These are phyloP conservation scores for Caranx melampygus DNA, from an alignment of 2,113 vertebrate species.

Conservation along the genomic window DNA sequence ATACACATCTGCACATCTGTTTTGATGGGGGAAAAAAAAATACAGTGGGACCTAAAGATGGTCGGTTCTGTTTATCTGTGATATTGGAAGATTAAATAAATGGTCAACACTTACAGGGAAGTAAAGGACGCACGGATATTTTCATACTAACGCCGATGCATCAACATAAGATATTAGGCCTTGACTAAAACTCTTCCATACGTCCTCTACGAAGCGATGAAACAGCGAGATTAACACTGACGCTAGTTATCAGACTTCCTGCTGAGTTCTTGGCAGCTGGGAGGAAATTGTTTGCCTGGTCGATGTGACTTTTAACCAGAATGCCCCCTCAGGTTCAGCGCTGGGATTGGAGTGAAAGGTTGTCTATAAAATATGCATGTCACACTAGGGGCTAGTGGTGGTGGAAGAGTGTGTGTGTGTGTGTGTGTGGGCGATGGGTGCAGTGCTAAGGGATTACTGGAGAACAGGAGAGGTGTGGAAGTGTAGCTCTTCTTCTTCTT, in stretches of 20 bases:
- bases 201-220: conserved; percentile 19
- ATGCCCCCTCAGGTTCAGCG: conserved; percentile 64
- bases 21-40: conserved; percentile 25
- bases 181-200: not conserved
- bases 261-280: conserved; percentile 57
- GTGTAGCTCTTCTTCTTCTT: conserved; percentile 32
- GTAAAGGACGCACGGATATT: too few relatives aligned
- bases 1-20: conserved; percentile 7
- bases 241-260: conserved; percentile 46
- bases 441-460: conserved; percentile 36
- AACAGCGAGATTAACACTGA: conserved; percentile 31
- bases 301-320: conserved; percentile 77
- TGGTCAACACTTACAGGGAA: not conserved
- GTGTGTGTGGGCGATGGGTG: conserved; percentile 27
- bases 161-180: not conserved
- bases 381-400: conserved; percentile 48
- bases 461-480: conserved; percentile 33
- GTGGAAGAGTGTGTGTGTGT: conserved; percentile 37
- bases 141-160: not conserved
- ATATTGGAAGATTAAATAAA: not conserved
- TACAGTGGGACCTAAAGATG: not conserved
- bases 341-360: conserved; percentile 79
- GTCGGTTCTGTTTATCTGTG: not conserved
- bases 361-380: conserved; percentile 84
- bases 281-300: conserved; percentile 69